These are phyloP conservation scores for Coptodon bakossiorum DNA, from an alignment of 2,113 vertebrate genomes.

Conservation along the genomic window DNA sequence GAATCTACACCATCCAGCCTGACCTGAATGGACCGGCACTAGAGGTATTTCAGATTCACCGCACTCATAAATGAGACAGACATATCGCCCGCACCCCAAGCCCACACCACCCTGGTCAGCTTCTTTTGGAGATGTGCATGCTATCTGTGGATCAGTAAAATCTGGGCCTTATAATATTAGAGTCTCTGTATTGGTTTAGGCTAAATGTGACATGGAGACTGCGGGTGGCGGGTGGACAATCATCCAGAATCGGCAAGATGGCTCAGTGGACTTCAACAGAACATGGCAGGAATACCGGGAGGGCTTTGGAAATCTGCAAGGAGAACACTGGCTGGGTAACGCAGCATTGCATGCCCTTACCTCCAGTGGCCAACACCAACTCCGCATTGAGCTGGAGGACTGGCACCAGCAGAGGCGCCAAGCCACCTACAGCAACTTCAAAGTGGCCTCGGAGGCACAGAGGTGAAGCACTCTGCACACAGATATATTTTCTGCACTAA, in stretches of 20 bases:
- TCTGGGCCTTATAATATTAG: constrained; percentile 5
- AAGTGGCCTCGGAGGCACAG: constrained; percentile 70
- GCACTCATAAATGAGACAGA: constrained; percentile 22
- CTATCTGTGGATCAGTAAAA: constrained; percentile 22
- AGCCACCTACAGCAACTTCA: constrained; percentile 73
- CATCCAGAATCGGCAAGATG: constrained; percentile 72
- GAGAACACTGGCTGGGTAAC: constrained; percentile 78
- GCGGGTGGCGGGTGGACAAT: constrained; percentile 77
- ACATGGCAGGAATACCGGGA: constrained; percentile 77
- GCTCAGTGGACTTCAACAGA: constrained; percentile 73
- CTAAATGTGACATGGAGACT: constrained; percentile 77
- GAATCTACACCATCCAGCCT: constrained; percentile 80
- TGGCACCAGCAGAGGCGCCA: constrained; percentile 75
- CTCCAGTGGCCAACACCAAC: constrained; percentile 60
- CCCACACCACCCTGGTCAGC: neutral
- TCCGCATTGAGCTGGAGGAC: constrained; percentile 74
- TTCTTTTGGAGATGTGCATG: neutral
- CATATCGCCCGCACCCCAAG: neutral
- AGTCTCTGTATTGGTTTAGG: constrained; percentile 53
- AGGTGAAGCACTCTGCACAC: constrained; percentile 45
- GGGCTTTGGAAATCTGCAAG: constrained; percentile 73
- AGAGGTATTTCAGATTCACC: constrained; percentile 65
- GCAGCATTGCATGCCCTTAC: constrained; percentile 66
- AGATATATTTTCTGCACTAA: neutral
- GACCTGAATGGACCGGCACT: constrained; percentile 63